Evolutionary conservation across 2,888 invertebrate species (phyloP).

Genomic region (Ophioninae sp.): DNA sequence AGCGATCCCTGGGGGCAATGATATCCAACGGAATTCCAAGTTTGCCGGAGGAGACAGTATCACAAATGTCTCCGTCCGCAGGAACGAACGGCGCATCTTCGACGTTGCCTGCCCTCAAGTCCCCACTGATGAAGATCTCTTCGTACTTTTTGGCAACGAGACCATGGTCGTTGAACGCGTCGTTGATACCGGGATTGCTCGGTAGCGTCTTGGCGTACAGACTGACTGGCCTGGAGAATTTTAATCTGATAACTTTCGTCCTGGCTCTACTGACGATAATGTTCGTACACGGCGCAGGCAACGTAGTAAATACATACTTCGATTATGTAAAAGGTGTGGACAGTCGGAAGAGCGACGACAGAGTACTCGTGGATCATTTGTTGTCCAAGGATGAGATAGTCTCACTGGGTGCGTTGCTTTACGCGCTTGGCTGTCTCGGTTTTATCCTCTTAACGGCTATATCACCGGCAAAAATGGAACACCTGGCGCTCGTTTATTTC

Average conservation of each 20-base stretch:
- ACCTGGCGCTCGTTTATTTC: conserved; percentile 96
- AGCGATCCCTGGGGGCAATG: conserved; percentile 61
- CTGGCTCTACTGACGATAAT: conserved; percentile 93
- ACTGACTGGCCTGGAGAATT: conserved; percentile 87
- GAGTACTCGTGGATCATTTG: conserved; percentile 96
- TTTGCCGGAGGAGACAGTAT: conserved; percentile 58
- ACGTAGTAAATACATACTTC: conserved; percentile 97
- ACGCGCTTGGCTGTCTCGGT: conserved; percentile 92
- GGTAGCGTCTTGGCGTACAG: conserved; percentile 95
- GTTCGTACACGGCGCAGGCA: conserved; percentile 97
- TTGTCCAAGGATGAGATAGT: conserved; percentile 91
- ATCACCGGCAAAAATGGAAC: conserved; percentile 97
- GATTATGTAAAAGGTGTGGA: conserved; percentile 97
- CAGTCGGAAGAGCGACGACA: conserved; percentile 93
- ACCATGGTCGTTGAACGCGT: conserved; percentile 97
- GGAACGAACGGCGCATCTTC: conserved; percentile 63
- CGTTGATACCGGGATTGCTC: conserved; percentile 93
- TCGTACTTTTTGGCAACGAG: conserved; percentile 94
- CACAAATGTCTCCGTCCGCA: conserved; percentile 46
- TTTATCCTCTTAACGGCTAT: conserved; percentile 89
- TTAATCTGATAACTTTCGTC: conserved; percentile 90
- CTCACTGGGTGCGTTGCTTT: conserved; percentile 93
- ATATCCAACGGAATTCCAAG: conserved; percentile 72
- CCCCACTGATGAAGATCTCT: conserved; percentile 91
- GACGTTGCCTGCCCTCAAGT: conserved; percentile 69